Conservation (phyloP, 2,113 vertebrate genomes). For the Paramormyrops kingsleyae region DNA sequence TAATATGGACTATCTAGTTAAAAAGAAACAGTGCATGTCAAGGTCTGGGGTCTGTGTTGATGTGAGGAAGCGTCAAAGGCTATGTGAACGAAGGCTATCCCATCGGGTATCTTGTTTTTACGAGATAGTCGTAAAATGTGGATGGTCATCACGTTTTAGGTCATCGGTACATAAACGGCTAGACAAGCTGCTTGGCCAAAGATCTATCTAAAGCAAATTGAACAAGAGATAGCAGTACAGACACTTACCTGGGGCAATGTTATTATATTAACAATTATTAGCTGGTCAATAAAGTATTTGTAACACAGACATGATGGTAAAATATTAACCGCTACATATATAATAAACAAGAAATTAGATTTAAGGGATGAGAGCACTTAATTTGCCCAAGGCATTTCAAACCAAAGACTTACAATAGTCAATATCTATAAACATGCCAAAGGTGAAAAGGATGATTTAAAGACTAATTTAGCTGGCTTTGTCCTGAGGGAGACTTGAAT, state of each 20-base stretch:
- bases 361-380: background rate
- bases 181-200: background rate
- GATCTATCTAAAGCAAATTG: background rate
- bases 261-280: background rate
- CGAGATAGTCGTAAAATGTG: background rate
- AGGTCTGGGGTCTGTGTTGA: background rate
- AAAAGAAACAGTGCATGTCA: background rate
- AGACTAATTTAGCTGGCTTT: conserved; percentile 2
- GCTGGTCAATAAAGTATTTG: background rate
- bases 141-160: background rate
- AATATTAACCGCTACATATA: background rate
- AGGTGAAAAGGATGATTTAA: conserved; percentile 7
- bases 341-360: conserved; percentile 19
- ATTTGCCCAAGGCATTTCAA: background rate
- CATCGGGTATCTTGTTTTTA: background rate
- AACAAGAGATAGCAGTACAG: background rate
- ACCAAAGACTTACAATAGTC: background rate
- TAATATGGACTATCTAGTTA: background rate
- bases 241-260: background rate
- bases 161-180: background rate
- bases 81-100: background rate
- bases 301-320: background rate
- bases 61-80: background rate
- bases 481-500: conserved; percentile 1
- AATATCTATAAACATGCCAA: conserved; percentile 20